Evolutionary conservation across 2,888 invertebrate species (phyloP), one percentile per base, ranked within the genome.

Genomic region (Pandemis cinnamomeana): DNA sequence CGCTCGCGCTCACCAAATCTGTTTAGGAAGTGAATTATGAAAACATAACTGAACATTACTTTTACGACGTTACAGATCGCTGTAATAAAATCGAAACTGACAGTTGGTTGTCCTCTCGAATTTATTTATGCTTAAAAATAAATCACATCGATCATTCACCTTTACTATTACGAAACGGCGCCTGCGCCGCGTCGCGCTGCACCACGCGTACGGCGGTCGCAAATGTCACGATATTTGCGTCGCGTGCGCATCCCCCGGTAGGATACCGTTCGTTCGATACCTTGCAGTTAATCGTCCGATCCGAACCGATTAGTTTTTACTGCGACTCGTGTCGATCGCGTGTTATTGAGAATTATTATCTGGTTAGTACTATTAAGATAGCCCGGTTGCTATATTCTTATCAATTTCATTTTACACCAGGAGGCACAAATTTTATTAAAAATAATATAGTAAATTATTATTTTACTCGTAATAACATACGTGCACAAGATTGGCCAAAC

Each of bases 191-290:
- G 77, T 70, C 58, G 74, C 75, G 77, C 77, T 78, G 81, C 80
- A 80, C 77, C 36, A 41, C 80, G 81, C 36, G 48, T 79, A 81
- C 69, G 76, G 27, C 27, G 27, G 27, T 60, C 51, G 58, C 60
- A 46, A 90, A 91, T 91, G 90, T 90, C 91, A 89, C 84, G 90
- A 88, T 92, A 92, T 92, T 92, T 91, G 86, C 83, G 90, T 87
- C 86, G 81, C 85, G 86, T 86, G 84, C 85, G 85, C 87, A 83
- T 82, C 84, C 83, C 82, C 83, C 86, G 87, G 87, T 88, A 84
- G 55, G 55, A 20, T 55, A 55, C 55, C 55, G 55, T 55, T 87
- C 88, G 87, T 88, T 86, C 80, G 85, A 86, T 86, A 62, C 78
- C 77, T 77, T 78, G 80, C 86, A 79, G 88, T 86, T 87, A 84